Conservation (phyloP, 1,140 invertebrate species). For the Idris sp. region DNA sequence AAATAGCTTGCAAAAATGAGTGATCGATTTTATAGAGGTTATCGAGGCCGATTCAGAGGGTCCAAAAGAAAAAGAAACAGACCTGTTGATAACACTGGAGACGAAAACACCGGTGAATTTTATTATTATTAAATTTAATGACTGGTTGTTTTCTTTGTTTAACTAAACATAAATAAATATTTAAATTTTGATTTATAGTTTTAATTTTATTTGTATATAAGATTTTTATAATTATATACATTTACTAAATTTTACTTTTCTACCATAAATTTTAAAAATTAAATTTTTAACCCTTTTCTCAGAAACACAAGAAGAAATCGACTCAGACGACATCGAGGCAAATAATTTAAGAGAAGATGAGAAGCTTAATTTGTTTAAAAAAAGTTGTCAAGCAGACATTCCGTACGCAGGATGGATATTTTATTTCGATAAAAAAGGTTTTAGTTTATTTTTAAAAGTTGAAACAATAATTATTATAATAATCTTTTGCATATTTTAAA, state of each 20-base stretch:
- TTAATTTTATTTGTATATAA: too few species aligned
- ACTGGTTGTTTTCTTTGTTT: too few species aligned
- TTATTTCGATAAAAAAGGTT: slow-evolving; percentile 85
- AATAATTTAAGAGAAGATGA: slow-evolving; percentile 10
- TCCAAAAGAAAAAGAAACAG: slow-evolving; percentile 12
- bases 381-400: slow-evolving; percentile 40
- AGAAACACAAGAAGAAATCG: slow-evolving; percentile 2
- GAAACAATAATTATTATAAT: too few species aligned
- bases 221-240: too few species aligned
- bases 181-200: too few species aligned
- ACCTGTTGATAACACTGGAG: neutral
- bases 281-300: neutral
- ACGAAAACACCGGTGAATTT: neutral
- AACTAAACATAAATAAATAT: too few species aligned
- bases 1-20: too few species aligned
- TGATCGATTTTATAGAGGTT: slow-evolving; percentile 20
- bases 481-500: slow-evolving; percentile 7
- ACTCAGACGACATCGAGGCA: slow-evolving; percentile 7
- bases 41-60: slow-evolving; percentile 13
- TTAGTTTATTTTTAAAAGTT: slow-evolving; percentile 12
- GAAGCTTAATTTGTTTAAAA: slow-evolving; percentile 28
- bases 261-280: neutral
- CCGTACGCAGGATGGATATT: slow-evolving; percentile 83
- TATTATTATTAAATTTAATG: neutral
- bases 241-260: neutral